Conservation (phyloP, 2,888 invertebrate genomes). For the Cybosia mesomella region DNA sequence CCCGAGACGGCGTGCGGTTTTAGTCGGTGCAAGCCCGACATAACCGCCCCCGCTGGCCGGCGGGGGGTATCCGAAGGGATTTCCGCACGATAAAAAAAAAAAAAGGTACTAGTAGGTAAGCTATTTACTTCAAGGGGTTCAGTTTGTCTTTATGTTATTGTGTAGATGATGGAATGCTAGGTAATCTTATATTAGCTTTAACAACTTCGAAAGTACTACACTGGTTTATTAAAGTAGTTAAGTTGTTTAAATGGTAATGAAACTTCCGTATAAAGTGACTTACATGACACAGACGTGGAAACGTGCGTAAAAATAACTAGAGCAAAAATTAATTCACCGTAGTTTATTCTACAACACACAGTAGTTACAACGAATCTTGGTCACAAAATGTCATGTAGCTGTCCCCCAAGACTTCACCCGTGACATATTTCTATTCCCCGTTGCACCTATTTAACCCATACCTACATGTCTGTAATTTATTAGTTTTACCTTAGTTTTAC, state of each 20-base stretch:
- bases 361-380: background rate
- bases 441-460: too few species aligned
- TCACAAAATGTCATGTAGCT: background rate
- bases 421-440: too few species aligned
- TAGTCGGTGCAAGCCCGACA: too few species aligned
- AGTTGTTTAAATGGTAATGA: background rate
- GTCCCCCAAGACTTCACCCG: too few species aligned
- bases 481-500: too few species aligned
- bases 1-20: too few species aligned
- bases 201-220: background rate
- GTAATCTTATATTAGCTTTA: background rate
- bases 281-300: background rate
- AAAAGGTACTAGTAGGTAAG: background rate
- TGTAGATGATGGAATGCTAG: background rate
- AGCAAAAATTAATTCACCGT: background rate
- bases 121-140: background rate
- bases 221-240: background rate
- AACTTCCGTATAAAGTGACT: background rate
- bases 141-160: background rate
- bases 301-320: background rate
- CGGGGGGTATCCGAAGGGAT: too few species aligned
- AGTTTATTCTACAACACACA: slow-evolving; percentile 1
- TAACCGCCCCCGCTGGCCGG: too few species aligned
- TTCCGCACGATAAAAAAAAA: too few species aligned
- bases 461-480: too few species aligned